Evolutionary conservation across 2,797 vertebrate genomes (phyloP), one percentile per base, ranked within the genome.

Genomic region (Pipistrellus pipistrellus): DNA sequence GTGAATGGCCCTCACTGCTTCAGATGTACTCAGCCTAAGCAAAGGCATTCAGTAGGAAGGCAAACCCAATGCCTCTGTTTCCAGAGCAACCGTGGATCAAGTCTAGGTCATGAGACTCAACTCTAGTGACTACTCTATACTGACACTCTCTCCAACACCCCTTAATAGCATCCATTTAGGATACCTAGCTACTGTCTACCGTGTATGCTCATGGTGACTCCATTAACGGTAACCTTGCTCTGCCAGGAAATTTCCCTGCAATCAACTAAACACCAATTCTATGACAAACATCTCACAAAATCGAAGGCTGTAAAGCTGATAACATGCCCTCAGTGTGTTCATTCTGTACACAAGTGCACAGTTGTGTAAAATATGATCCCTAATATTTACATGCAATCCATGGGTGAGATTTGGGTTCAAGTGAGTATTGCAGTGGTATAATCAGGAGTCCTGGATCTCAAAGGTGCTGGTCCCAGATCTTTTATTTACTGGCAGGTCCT

Each of bases 81-180:
- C 81, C 93, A 83, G 69, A 97, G 91, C 88, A 95, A 94, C 38
- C n/a, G 57, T 88, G 32, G 18, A 88, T 77, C 66, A 95, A 90
- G 90, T 91, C 46, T 88, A 87, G 76, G 77, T 91, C 87, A 85
- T 69, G 64, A 93, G 30, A 95, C 90, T 78, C 81, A 25, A 18
- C 80, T 90, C 75, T 64, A 35, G 85, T 32, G 35, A 95, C 51
- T 75, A 78, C 53, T 66, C 85, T 82, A 62, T 53, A 32, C 25
- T 41, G 55, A 38, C n/a, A 75, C 18, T 94, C 53, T 93, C 90
- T 62, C 71, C 44, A 88, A 59, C 35, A 77, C 18, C 48, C 48
- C 38, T 75, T 85, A 94, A 95, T 78, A 81, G 68, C 38, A 44
- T 82, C 86, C 91, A 27, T 85, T 83, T 62, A 75, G 62, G 27